These are phyloP conservation scores for Sardinella longiceps DNA, from an alignment of 2,797 vertebrate species.

Conservation along the genomic window DNA sequence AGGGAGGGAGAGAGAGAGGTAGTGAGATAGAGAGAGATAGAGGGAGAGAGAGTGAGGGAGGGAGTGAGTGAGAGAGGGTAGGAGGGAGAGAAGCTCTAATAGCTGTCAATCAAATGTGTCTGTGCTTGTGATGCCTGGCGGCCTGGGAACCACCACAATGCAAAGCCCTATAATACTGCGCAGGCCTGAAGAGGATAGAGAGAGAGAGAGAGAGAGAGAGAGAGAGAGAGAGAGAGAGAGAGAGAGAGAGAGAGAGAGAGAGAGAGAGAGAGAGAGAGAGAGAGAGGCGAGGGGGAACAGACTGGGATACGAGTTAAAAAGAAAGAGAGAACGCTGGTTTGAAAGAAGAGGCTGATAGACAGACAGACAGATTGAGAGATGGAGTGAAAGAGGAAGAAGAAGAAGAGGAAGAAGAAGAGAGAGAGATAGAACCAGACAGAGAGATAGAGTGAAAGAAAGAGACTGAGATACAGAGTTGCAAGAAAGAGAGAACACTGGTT, in stretches of 20 bases:
- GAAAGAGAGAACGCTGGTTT: no score
- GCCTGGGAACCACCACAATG: conserved; percentile 13
- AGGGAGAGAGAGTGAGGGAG: neutral
- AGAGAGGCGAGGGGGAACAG: neutral
- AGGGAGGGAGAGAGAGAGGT: neutral
- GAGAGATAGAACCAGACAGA: no score
- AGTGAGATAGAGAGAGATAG: neutral
- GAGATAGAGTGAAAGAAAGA: neutral
- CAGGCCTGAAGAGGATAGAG: neutral
- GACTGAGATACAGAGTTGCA: neutral
- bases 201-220: neutral
- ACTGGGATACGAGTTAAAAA: neutral
- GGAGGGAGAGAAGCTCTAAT: conserved; percentile 14
- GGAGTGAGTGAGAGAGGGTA: neutral
- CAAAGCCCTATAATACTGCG: neutral
- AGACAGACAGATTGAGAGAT: neutral
- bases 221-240: neutral
- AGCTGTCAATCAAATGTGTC: neutral
- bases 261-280: neutral
- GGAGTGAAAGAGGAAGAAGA: neutral
- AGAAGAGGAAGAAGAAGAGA: no score
- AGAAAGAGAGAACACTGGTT: no score
- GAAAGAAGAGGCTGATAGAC: no score
- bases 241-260: neutral
- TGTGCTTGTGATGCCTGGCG: neutral